Evolutionary conservation across 2,113 vertebrate species (phyloP), one percentile per base, ranked within the genome.

Genomic region (Morone chrysops): DNA sequence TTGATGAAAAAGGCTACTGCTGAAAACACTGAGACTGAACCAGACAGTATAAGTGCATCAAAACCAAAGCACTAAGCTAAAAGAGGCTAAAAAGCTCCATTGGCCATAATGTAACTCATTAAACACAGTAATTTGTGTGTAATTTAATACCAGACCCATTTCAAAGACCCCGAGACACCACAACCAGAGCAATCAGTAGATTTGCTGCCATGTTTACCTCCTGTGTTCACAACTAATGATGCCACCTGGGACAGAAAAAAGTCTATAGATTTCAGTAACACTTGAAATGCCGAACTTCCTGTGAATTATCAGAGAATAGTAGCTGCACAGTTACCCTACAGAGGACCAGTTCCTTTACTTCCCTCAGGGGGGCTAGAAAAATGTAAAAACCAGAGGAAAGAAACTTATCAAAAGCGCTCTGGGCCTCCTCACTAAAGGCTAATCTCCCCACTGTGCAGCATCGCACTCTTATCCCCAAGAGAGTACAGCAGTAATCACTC

Each of bases 401-500:
- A 61, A 70, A 70, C 48, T 71, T 78, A 70, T 83, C 51, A 84
- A 20, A 60, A 48, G 53, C 20, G 20, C 59, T 40, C n/a, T 8
- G 36, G 51, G 81, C 43, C 48, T 76, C 63, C 51, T 74, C 53
- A 51, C 17, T 56, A 20, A 75, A 84, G 68, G 60, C 77, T 78
- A 77, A 78, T 84, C 78, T 66, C 47, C 57, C 40, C 63, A 50
- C 65, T 68, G 78, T 14, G 83, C 72, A 45, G 69, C 61, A 41
- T 73, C 43, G 67, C 54, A 22, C 72, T 80, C 48, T 61, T 8
- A 40, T 78, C 50, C 75, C 87, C 69, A 56, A 78, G 68, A 75
- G 78, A 84, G 70, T 16, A 38, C 53, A 72, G 78, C 78, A 38
- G 68, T 63, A 48, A 88, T 85, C 71, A 68, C 51, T 87, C 74